phyloP scores from a whole-genome alignment of 2,797 vertebrate species.

The Lates japonicus region DNA sequence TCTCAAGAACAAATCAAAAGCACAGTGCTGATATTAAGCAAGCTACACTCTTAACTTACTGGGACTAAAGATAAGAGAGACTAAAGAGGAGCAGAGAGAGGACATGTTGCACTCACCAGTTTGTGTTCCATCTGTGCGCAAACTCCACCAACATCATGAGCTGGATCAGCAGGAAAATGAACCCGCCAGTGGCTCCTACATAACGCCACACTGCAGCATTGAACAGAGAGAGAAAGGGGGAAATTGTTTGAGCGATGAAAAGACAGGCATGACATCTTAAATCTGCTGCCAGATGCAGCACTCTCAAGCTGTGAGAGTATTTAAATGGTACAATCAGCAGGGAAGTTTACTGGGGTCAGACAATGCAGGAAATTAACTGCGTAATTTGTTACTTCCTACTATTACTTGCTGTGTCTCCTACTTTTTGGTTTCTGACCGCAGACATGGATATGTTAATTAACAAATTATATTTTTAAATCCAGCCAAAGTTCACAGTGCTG shows the following conservation, averaged over 20 bases:
- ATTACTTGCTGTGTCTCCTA: background rate
- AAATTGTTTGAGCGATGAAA: slow-evolving; percentile 3
- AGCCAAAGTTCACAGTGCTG: background rate
- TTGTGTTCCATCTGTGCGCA: slow-evolving; percentile 99
- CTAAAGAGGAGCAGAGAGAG: background rate
- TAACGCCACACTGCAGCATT: slow-evolving; percentile 92
- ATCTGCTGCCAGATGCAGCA: background rate
- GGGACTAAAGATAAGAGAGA: background rate
- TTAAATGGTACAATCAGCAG: background rate
- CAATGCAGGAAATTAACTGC: background rate
- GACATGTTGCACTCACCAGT: slow-evolving; percentile 89
- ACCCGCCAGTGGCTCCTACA: slow-evolving; percentile 90
- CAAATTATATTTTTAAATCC: background rate
- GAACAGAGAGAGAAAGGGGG: slow-evolving; percentile 10
- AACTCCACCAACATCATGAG: slow-evolving; percentile 96
- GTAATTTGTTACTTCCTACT: background rate
- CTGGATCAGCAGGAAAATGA: slow-evolving; percentile 93
- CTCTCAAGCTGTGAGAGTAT: background rate
- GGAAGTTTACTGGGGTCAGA: background rate
- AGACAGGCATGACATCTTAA: background rate
- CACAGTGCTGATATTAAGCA: background rate
- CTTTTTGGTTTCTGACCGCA: background rate
- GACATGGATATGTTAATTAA: background rate
- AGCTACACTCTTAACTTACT: background rate
- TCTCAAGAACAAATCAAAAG: slow-evolving; percentile 34